Evolutionary conservation across 2,113 vertebrate species (phyloP), one percentile per base, ranked within the genome.

Genomic region (Oncorhynchus tshawytscha): DNA sequence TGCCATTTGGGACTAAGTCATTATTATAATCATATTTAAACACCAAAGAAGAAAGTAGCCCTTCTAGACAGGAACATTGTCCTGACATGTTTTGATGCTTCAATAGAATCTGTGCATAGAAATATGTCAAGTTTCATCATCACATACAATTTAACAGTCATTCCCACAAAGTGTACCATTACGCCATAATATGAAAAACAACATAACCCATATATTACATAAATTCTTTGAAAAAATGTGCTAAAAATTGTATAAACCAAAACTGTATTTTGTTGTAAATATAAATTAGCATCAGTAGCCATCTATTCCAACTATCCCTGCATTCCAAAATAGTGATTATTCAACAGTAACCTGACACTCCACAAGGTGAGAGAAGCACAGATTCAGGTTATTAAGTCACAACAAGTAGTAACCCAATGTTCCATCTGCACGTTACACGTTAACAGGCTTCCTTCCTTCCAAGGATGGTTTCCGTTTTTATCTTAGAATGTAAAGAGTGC

Each of bases 101-200:
- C 79, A 73, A 86, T 76, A 84, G 84, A 88, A 76, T 85, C 80
- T 87, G 90, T 90, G 89, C 90, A 90, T 88, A 86, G 86, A 88
- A 83, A 81, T 86, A 81, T 83, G 84, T 74, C 77, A 87, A 79
- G 78, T 80, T 78, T 68, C 29, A 70, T 85, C 81, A 88, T 88
- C 69, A 29, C 22, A 84, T 79, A 88, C 39, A 45, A 3, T 85
- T 86, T 71, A 81, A 90, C 85, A 78, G 82, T 88, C 88, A 89
- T 90, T 89, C 87, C 88, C 72, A 89, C 85, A 88, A 89, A 89
- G 86, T 91, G 88, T 89, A 91, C 82, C 78, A 77, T 82, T 57
- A 71, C 25, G 20, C 81, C 75, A 27, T 73, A 67, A 45, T 34
- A 18, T 24, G 22, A 27, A 68, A 84, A 54, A 18, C 12, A 82